Conservation (phyloP, 1,140 invertebrate genomes). For the Nilaparvata lugens region DNA sequence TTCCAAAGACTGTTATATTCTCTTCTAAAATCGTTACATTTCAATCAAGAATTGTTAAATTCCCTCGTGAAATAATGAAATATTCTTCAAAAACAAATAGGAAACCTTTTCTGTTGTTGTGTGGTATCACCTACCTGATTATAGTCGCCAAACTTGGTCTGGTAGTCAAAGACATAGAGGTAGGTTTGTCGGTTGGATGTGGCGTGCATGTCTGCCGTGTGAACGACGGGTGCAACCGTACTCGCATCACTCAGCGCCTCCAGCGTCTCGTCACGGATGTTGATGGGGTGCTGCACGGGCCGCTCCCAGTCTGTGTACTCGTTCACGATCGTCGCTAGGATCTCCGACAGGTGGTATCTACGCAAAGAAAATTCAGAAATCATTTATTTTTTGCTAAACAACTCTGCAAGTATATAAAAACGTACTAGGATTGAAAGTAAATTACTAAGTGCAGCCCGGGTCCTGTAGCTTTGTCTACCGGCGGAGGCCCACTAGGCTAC, state of each 20-base stretch:
- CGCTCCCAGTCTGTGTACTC: slow-evolving; percentile 97
- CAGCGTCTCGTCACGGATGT: slow-evolving; percentile 73
- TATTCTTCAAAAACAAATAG: background rate
- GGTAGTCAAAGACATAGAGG: slow-evolving; percentile 89
- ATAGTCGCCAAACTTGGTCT: slow-evolving; percentile 83
- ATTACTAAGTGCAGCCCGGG: too few species aligned
- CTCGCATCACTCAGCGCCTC: slow-evolving; percentile 84
- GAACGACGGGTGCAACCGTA: slow-evolving; percentile 76
- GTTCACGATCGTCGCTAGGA: slow-evolving; percentile 82
- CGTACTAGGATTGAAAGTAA: too few species aligned
- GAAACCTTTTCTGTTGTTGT: background rate
- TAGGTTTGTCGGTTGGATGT: slow-evolving; percentile 71
- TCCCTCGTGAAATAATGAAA: background rate
- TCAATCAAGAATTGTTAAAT: background rate
- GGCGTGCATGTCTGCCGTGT: slow-evolving; percentile 86
- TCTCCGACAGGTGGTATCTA: slow-evolving; percentile 63
- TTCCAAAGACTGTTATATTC: background rate
- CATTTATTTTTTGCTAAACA: too few species aligned
- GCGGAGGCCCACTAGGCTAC: too few species aligned
- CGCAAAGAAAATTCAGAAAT: too few species aligned
- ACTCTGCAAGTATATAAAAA: too few species aligned
- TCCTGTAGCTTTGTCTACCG: too few species aligned
- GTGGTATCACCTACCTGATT: slow-evolving; percentile 59
- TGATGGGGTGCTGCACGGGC: slow-evolving; percentile 81
- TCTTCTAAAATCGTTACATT: background rate